Evolutionary conservation across 1,140 invertebrate species (phyloP).

Genomic region (Lordiphosa clarofinis): DNA sequence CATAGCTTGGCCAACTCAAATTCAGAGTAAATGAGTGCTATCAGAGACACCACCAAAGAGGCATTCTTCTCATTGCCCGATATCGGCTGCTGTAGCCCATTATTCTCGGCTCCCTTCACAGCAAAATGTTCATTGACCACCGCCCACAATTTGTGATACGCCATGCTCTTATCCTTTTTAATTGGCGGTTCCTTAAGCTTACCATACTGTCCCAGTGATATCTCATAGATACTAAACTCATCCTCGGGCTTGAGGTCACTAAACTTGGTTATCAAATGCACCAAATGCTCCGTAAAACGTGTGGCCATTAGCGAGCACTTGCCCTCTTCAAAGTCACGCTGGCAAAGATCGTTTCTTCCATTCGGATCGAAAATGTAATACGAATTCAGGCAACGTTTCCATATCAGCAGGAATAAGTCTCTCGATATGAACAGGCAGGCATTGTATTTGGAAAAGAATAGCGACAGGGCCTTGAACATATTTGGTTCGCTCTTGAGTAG

Average conservation of each 20-base stretch:
- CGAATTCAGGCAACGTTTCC: conserved; percentile 67
- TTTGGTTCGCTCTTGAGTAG: conserved; percentile 65
- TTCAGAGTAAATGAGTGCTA: conserved; percentile 66
- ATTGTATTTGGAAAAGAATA: conserved; percentile 67
- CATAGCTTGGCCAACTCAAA: conserved; percentile 62
- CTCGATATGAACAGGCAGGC: conserved; percentile 63
- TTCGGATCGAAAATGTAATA: conserved; percentile 77
- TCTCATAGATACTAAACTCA: conserved; percentile 70
- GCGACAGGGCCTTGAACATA: conserved; percentile 59
- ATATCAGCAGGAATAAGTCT: conserved; percentile 67
- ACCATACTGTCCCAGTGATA: conserved; percentile 54
- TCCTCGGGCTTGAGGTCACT: conserved; percentile 41
- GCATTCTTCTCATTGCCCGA: conserved; percentile 62
- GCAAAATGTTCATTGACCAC: conserved; percentile 73
- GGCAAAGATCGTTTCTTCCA: conserved; percentile 54
- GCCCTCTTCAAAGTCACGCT: conserved; percentile 56
- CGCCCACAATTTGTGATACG: conserved; percentile 57
- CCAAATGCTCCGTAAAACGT: conserved; percentile 59
- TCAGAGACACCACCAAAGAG: conserved; percentile 60
- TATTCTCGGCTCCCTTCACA: conserved; percentile 54
- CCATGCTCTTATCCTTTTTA: conserved; percentile 6
- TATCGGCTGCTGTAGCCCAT: conserved; percentile 64
- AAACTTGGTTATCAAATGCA: conserved; percentile 64
- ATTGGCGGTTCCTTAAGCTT: conserved; percentile 46
- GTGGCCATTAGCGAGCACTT: conserved; percentile 67